A percentile compares a stretch with the other conserved stretches of the same genome.
phyloP scores from a whole-genome alignment of 2,113 vertebrate species.

The Turdus rufiventris region DNA sequence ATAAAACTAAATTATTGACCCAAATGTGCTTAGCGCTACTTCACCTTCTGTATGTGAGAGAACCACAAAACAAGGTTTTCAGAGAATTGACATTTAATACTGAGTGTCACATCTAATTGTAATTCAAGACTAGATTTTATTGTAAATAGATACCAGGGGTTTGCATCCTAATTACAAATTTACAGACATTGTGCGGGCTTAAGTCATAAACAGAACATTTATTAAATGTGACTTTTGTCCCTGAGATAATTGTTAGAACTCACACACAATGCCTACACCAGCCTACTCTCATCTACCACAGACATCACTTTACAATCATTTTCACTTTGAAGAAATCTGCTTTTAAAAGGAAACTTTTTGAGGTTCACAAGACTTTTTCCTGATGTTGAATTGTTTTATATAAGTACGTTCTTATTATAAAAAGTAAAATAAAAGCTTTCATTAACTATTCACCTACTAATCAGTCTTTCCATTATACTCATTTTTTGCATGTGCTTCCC shows the following conservation, averaged over 20 bases:
- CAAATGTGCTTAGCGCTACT: constrained; percentile 14
- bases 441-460: constrained; percentile 1
- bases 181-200: constrained; percentile 30
- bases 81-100: constrained; percentile 28
- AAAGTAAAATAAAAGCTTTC: not conserved
- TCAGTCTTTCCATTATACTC: not conserved
- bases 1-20: constrained; percentile 36
- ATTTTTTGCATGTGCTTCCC: not conserved
- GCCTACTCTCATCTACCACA: not conserved
- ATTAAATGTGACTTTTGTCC: constrained; percentile 51
- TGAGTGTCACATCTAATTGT: constrained; percentile 10
- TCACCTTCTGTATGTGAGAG: constrained; percentile 34
- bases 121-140: constrained; percentile 36
- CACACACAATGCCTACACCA: not conserved
- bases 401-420: not conserved
- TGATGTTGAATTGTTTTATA: not conserved
- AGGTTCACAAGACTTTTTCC: not conserved
- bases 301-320: not conserved
- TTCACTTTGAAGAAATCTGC: not conserved
- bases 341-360: not conserved
- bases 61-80: constrained; percentile 43
- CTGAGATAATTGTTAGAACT: not conserved
- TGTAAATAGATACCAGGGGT: constrained; percentile 42
- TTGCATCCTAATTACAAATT: constrained; percentile 60
- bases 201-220: constrained; percentile 52